Percentiles rank a stretch among this genome's conserved stretches.
These are phyloP conservation scores for Hemiprocne comata DNA, from an alignment of 2,113 vertebrate genomes.

Conservation along the genomic window DNA sequence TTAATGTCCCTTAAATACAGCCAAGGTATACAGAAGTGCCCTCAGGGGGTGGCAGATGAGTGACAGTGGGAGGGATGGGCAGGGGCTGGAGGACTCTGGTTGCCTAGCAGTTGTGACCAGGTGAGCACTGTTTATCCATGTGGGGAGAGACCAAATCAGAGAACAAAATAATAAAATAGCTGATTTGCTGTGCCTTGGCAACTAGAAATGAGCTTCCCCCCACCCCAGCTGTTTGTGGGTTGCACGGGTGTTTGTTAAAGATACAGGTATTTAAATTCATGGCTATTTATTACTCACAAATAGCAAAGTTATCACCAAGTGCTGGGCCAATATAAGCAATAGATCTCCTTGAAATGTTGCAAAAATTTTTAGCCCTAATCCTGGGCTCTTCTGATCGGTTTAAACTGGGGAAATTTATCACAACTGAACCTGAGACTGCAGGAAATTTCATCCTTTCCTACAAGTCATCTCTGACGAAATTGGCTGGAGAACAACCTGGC, in stretches of 20 bases:
- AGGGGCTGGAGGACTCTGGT: neutral
- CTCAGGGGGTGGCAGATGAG: neutral
- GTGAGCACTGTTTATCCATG: constrained; percentile 10
- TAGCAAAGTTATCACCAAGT: neutral
- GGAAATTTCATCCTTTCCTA: neutral
- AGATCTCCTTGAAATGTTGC: neutral
- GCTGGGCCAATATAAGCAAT: neutral
- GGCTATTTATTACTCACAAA: neutral
- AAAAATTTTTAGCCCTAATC: neutral
- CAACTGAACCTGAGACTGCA: neutral
- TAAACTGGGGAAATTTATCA: neutral
- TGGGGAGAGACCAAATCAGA: neutral
- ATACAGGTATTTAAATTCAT: neutral
- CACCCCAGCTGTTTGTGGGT: neutral
- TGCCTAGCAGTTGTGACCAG: neutral
- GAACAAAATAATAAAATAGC: neutral
- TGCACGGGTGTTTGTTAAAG: neutral
- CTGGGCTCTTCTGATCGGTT: neutral
- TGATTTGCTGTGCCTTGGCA: constrained; percentile 21
- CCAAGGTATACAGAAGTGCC: neutral
- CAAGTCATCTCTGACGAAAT: neutral
- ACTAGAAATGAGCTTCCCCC: neutral
- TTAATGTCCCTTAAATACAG: neutral
- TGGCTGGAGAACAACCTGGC: neutral
- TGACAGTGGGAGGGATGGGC: neutral